Conservation (phyloP, 2,888 invertebrate genomes). For the Agrochola macilenta region DNA sequence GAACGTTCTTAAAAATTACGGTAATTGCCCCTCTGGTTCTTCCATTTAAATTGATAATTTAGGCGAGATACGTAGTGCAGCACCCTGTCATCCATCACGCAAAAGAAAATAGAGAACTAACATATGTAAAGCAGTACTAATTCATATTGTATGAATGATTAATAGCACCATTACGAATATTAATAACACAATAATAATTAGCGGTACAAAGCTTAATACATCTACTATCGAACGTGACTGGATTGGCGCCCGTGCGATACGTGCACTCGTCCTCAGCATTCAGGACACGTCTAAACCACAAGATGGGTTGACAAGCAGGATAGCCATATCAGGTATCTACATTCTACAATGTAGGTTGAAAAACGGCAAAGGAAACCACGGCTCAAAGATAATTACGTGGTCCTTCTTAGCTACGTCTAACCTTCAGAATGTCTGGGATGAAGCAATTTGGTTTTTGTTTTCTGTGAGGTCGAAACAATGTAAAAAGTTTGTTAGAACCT, state of each 20-base stretch:
- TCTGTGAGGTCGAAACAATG: neutral
- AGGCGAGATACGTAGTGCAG: neutral
- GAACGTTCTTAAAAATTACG: too few relatives aligned
- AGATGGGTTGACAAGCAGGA: slow-evolving; percentile 76
- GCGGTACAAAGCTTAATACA: slow-evolving; percentile 70
- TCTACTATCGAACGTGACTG: slow-evolving; percentile 76
- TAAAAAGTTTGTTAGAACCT: slow-evolving; percentile 44
- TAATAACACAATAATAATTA: slow-evolving; percentile 61
- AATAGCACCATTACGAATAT: slow-evolving; percentile 34
- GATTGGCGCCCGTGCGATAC: slow-evolving; percentile 66
- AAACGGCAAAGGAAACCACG: slow-evolving; percentile 42
- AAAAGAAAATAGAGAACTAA: neutral
- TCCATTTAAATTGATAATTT: neutral
- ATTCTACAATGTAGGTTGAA: slow-evolving; percentile 42
- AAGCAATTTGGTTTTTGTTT: slow-evolving; percentile 29
- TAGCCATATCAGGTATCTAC: slow-evolving; percentile 72
- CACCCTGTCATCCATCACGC: neutral
- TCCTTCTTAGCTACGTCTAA: slow-evolving; percentile 45
- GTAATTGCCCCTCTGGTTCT: neutral
- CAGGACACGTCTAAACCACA: slow-evolving; percentile 77
- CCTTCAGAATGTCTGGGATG: slow-evolving; percentile 43
- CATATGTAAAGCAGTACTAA: slow-evolving; percentile 1
- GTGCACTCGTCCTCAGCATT: slow-evolving; percentile 70
- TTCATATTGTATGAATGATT: slow-evolving; percentile 29
- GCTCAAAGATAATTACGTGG: slow-evolving; percentile 34